phyloP scores from a whole-genome alignment of 2,888 invertebrate species.

The Drosophila anomelani region DNA sequence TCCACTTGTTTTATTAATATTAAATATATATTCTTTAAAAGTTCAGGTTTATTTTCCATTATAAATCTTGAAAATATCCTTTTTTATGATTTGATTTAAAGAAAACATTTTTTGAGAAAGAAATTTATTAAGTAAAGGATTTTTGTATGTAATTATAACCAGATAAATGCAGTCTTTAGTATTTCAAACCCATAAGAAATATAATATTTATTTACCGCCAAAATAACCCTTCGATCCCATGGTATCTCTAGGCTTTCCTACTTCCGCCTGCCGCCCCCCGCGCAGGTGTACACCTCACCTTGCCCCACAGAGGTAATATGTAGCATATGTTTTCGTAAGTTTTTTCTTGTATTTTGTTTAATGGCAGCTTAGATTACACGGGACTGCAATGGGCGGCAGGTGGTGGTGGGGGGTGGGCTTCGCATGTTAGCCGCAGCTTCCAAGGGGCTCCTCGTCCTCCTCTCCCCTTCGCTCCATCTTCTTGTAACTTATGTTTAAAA shows the following conservation, averaged over 20 bases:
- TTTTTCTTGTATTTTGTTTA: conserved; percentile 80
- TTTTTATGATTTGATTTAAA: too few species aligned
- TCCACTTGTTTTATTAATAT: too few species aligned
- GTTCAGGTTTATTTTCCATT: too few species aligned
- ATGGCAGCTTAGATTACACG: conserved; percentile 80
- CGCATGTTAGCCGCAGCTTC: conserved; percentile 71
- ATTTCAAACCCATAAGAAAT: background rate
- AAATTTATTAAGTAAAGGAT: too few species aligned
- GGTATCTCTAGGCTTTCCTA: conserved; percentile 58
- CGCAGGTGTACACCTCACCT: conserved; percentile 5
- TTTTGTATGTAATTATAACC: too few species aligned
- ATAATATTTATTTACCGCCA: background rate
- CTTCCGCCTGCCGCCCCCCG: conserved; percentile 61
- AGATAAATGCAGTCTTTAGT: too few species aligned
- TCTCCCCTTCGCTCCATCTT: background rate
- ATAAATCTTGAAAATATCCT: too few species aligned
- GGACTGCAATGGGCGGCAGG: conserved; percentile 41
- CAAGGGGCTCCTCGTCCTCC: conserved; percentile 37
- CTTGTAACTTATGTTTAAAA: conserved; percentile 77
- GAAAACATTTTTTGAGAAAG: too few species aligned
- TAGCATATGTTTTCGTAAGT: conserved; percentile 80
- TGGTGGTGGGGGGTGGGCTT: conserved; percentile 49
- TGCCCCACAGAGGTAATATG: conserved; percentile 69
- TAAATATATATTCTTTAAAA: too few species aligned
- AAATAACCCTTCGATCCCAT: conserved; percentile 30